Percentiles rank a stretch among this genome's conserved stretches.
phyloP scores from a whole-genome alignment of 2,113 vertebrate genomes.

The Hucho hucho region DNA sequence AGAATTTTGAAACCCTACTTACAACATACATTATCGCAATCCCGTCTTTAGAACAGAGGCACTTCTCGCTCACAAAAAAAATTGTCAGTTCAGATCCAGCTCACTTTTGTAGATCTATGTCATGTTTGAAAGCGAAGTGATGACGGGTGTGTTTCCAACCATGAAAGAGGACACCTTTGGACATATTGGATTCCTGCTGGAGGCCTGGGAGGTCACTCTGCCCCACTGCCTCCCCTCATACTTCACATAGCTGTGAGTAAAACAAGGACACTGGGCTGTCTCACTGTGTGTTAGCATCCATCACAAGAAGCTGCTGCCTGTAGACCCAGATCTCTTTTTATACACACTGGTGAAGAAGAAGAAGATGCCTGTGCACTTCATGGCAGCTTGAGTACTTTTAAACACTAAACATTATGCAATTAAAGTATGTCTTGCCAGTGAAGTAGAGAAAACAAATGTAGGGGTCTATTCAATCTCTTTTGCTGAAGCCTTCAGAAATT shows the following conservation, averaged over 20 bases:
- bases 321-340: no score
- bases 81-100: neutral
- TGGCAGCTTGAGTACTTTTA: no score
- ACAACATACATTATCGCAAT: no score
- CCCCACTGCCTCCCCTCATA: conserved; percentile 50
- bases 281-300: neutral
- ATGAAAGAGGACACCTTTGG: conserved; percentile 40
- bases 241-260: conserved; percentile 34
- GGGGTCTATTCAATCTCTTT: no score
- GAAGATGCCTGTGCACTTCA: no score
- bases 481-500: no score
- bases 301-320: neutral
- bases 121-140: conserved; percentile 15
- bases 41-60: no score
- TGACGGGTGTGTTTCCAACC: conserved; percentile 18
- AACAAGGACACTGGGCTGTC: conserved; percentile 41
- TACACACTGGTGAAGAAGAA: no score
- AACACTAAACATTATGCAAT: no score
- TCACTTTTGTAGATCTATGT: neutral
- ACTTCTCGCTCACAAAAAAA: neutral
- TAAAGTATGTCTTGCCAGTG: no score
- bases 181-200: conserved; percentile 33
- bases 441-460: neutral
- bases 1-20: neutral
- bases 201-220: conserved; percentile 54